Conservation (phyloP, 30 jellyfish, hydroid and myxozoan genomes). For the Nemopilema nomurai region DNA sequence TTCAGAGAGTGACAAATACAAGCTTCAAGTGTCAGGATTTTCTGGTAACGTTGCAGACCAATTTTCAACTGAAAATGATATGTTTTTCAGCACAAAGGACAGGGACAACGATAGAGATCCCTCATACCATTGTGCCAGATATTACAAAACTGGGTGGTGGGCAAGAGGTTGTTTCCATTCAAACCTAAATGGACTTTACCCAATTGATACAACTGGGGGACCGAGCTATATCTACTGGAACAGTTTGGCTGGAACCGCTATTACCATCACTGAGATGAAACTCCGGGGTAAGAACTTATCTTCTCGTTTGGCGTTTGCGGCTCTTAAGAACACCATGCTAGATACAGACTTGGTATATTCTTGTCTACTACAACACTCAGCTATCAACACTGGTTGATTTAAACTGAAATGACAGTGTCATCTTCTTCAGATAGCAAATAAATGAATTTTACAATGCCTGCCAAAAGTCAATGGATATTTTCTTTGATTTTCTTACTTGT, state of each 20-base stretch:
- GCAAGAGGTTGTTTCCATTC: not conserved
- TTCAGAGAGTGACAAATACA: not conserved
- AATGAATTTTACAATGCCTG: too few relatives aligned
- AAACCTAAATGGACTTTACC: not conserved
- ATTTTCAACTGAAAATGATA: not conserved
- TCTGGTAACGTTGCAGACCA: slow-evolving; percentile 23
- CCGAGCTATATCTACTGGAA: not conserved
- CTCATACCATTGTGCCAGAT: not conserved
- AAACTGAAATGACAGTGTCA: too few relatives aligned
- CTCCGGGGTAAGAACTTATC: slow-evolving; percentile 10
- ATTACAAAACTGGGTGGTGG: not conserved
- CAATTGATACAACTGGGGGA: not conserved
- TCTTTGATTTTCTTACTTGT: too few relatives aligned
- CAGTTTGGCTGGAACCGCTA: not conserved
- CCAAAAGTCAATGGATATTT: too few relatives aligned
- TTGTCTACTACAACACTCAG: too few relatives aligned
- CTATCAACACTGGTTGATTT: too few relatives aligned
- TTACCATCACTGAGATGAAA: slow-evolving; percentile 6
- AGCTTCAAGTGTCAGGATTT: slow-evolving; percentile 7
- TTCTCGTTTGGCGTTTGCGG: too few relatives aligned
- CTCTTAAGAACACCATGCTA: too few relatives aligned
- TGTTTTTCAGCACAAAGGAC: not conserved
- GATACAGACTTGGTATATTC: too few relatives aligned
- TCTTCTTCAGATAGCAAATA: too few relatives aligned
- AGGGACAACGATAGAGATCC: not conserved